phyloP scores from a whole-genome alignment of 2,113 vertebrate genomes.

The Silurus glanis region DNA sequence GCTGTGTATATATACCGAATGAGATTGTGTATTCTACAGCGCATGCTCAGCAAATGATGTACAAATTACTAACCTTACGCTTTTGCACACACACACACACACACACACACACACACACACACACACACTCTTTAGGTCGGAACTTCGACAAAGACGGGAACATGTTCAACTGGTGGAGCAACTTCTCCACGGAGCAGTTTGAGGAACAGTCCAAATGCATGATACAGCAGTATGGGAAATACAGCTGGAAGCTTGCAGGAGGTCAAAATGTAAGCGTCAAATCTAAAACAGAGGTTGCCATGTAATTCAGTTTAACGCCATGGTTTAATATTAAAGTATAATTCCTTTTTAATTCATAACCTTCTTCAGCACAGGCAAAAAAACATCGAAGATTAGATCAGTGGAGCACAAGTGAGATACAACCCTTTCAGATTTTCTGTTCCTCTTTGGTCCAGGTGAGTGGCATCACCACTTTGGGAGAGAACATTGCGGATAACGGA shows the following conservation, averaged over 20 bases:
- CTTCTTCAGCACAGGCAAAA: not conserved
- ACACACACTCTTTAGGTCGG: constrained; percentile 71
- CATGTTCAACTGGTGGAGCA: constrained; percentile 98
- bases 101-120: not conserved
- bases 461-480: constrained; percentile 91
- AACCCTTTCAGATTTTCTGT: not conserved
- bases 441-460: constrained; percentile 77
- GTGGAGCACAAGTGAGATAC: not conserved
- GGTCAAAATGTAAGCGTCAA: constrained; percentile 77
- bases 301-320: not conserved
- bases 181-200: constrained; percentile 88
- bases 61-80: not conserved
- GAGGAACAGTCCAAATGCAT: constrained; percentile 89
- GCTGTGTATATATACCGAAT: not conserved
- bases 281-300: not conserved
- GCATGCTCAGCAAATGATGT: not conserved
- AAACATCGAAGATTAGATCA: not conserved
- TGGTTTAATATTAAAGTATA: not conserved
- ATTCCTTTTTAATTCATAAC: too few relatives aligned
- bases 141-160: constrained; percentile 96
- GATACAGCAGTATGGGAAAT: constrained; percentile 89
- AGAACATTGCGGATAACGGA: constrained; percentile 96
- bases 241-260: constrained; percentile 89
- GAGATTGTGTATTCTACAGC: not conserved
- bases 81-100: not conserved